Base-by-base conservation (phyloP, 2,113 vertebrate species). In the Dendrocopos noguchii region DNA sequence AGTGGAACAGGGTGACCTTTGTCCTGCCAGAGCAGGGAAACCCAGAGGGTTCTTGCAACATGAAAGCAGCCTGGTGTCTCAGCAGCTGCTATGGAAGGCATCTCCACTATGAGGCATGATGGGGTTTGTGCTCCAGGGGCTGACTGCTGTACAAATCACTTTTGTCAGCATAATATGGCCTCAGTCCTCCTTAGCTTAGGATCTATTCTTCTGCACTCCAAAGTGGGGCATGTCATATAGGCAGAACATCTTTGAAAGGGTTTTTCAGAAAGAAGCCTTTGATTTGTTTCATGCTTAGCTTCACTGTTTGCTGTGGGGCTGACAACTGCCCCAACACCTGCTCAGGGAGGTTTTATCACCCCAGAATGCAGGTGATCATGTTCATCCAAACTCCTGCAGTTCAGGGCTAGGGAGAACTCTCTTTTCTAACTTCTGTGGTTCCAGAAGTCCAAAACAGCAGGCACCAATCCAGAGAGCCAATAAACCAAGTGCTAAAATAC, bases 151-250 rank as follows among this genome's bases (percentile, higher is more conserved):
- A 59, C 27, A 80, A 59, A 39, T 17, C 39, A 61, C 15, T 20
- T 9, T 22, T 66, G 20, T 28, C 46, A 77, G 46, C 39, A 70
- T 0, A 0, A 0, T 8, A 55, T 1, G 4, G 65, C 39, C 89
- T 39, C 53, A 71, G 42, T 34, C 16, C 52, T 71, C 80, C 44
- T 74, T 36, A 71, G n/a, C 6, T 18, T 13, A 67, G 29, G 7
- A 67, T 39, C 34, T 64, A 7, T n/a, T 73, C 25, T 63, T 39
- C 50, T 34, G n/a, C 50, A 28, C 60, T 83, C 19, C 42, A 6
- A 55, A 78, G 47, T 14, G 53, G n/a, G 80, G 12, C 1, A 1
- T 52, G 25, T 47, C 34, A 85, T 56, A 44, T 65, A 63, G n/a
- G 25, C 19, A 60, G 31, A 6, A 11, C 21, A 11, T 68, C 33